Percentiles rank a stretch among this genome's conserved stretches.
phyloP scores from a whole-genome alignment of 2,888 invertebrate species.

The Drosophila maculinotata region DNA sequence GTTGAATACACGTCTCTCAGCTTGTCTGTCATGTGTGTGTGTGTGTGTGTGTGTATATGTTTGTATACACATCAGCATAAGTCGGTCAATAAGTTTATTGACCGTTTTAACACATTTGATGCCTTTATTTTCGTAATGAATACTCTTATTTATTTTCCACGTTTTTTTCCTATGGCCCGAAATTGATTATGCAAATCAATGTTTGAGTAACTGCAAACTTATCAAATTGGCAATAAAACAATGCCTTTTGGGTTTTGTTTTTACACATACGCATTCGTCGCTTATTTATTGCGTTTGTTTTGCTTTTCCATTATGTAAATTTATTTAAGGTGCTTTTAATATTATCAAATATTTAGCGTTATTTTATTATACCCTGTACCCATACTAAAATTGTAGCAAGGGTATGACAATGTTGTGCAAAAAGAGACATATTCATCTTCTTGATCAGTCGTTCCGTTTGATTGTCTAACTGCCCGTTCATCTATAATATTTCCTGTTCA shows the following conservation, averaged over 20 bases:
- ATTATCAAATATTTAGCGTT: conserved; percentile 11
- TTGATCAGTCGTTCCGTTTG: too few relatives aligned
- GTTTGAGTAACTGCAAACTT: conserved; percentile 42
- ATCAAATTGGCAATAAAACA: conserved; percentile 59
- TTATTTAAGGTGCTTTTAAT: too few relatives aligned
- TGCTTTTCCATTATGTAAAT: conserved; percentile 40
- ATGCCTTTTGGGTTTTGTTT: conserved; percentile 33
- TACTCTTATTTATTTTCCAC: conserved; percentile 33
- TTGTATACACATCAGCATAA: conserved; percentile 47
- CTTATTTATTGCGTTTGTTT: conserved; percentile 27
- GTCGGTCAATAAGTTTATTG: conserved; percentile 79
- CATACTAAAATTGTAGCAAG: background rate
- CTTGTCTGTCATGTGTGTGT: conserved; percentile 4
- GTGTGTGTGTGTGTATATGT: conserved; percentile 9
- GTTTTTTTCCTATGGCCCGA: conserved; percentile 38
- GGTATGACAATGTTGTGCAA: background rate
- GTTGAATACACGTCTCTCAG: conserved; percentile 33
- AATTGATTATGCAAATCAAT: conserved; percentile 57
- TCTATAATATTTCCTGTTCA: too few relatives aligned
- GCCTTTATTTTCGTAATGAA: conserved; percentile 53
- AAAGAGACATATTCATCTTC: background rate
- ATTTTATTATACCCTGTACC: background rate
- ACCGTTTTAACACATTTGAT: conserved; percentile 64
- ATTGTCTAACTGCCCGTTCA: too few relatives aligned
- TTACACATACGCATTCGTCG: conserved; percentile 15